Conservation (phyloP, 2,113 vertebrate species). For the Carassius auratus region DNA sequence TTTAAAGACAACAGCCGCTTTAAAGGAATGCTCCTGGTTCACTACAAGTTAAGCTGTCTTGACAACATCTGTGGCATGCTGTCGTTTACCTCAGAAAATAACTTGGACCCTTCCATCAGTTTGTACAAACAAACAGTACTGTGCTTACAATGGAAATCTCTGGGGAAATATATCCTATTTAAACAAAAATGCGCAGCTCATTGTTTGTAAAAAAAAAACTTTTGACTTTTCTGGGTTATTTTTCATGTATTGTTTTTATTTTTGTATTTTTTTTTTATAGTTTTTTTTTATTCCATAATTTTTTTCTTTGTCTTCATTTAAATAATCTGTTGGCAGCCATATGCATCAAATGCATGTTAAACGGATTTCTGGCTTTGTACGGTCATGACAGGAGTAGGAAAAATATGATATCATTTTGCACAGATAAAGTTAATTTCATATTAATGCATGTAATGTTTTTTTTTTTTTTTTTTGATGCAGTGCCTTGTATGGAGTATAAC, state of each 20-base stretch:
- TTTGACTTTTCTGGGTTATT: not conserved
- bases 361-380: not conserved
- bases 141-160: not conserved
- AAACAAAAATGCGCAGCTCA: not conserved
- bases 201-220: not conserved
- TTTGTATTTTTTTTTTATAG: not conserved
- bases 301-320: not conserved
- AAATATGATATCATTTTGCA: not conserved
- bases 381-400: not conserved
- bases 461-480: not conserved
- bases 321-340: no score
- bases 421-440: not conserved
- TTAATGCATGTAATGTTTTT: not conserved
- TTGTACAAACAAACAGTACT: not conserved
- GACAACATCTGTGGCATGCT: not conserved
- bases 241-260: not conserved
- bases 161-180: not conserved
- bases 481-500: no score
- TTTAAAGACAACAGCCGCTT: conserved; percentile 14
- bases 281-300: no score
- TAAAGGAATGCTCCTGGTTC: not conserved
- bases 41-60: conserved; percentile 7
- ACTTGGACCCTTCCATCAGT: not conserved
- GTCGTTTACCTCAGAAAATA: not conserved
- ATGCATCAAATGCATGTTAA: not conserved